Evolutionary conservation across 1,140 invertebrate species (phyloP).

Genomic region (Palaemon carinicauda): DNA sequence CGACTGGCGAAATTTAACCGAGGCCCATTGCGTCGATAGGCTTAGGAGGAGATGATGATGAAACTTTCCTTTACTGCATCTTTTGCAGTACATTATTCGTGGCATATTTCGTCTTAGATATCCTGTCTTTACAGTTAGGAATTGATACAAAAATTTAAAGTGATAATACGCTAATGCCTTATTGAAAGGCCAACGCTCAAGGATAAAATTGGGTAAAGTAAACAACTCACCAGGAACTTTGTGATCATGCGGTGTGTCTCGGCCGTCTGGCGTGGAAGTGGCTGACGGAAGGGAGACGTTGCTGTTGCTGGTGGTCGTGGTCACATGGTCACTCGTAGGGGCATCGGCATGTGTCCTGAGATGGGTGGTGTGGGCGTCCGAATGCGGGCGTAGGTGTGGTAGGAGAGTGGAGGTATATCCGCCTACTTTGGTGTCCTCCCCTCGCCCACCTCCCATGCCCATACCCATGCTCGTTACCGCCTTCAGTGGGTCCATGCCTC

Average conservation of each 20-base stretch:
- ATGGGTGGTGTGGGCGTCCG: background rate
- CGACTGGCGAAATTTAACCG: too few species aligned
- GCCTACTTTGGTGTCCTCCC: conserved; percentile 6
- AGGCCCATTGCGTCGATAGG: too few species aligned
- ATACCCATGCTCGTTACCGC: conserved; percentile 33
- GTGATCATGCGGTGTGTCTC: conserved; percentile 35
- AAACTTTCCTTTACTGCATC: too few species aligned
- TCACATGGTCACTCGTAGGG: background rate
- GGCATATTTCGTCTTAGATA: too few species aligned
- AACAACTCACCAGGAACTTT: conserved; percentile 11
- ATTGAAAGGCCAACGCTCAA: too few species aligned
- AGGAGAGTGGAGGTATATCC: conserved; percentile 40
- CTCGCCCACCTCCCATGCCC: background rate
- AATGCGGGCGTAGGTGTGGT: conserved; percentile 21
- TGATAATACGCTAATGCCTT: too few species aligned
- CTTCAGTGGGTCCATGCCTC: conserved; percentile 34
- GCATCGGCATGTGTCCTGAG: background rate
- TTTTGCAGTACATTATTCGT: too few species aligned
- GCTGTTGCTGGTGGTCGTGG: background rate
- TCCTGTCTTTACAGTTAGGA: too few species aligned
- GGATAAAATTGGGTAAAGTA: background rate
- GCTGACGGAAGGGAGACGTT: background rate
- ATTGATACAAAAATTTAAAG: too few species aligned
- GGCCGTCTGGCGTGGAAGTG: conserved; percentile 19
- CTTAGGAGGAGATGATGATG: too few species aligned